Evolutionary conservation across 2,797 vertebrate genomes (phyloP), one percentile per base, ranked within the genome.

Genomic region (Epinephelus coioides): DNA sequence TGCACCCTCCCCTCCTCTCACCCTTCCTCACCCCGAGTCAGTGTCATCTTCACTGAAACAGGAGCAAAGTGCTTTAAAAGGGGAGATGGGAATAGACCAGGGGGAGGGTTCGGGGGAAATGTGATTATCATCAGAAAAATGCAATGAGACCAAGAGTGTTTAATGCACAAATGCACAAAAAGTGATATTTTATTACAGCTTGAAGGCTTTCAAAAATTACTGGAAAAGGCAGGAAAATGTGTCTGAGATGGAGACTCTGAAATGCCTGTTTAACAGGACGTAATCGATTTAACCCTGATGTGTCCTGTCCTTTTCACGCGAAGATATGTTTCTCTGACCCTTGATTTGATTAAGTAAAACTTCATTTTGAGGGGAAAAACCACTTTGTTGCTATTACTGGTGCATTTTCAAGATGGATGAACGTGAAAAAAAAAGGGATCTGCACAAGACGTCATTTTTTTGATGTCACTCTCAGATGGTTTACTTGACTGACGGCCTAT

Each of bases 131-230:
- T 92, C 84, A 94, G 92, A 92, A 94, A 94, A 93, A 94, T 83
- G 87, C 91, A 79, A 89, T 90, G 90, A 94, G 91, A 92, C 92
- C 83, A 91, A 91, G 86, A 94, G 94, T 93, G 94, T 96, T 95
- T 95, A 95, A 95, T 94, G 95, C 95, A 94, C 94, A 96, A 95
- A 93, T 94, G 95, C 93, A 95, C 94, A 96, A 95, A 96, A 95
- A 95, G 94, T 95, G 94, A 95, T 96, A 96, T 96, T 96, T 96
- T 96, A 96, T 96, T 96, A 95, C 95, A 95, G 94, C 94, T 93
- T 94, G 92, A 93, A 95, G 95, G 94, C 95, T 96, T 96, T 96
- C 94, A 96, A 93, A 96, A 96, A 96, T 96, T 95, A 96, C 95
- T 95, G 95, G 95, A 95, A 96, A 96, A 95, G 87, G 91, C 94